phyloP scores from a whole-genome alignment of 2,113 vertebrate genomes.

The Phycodurus eques region DNA sequence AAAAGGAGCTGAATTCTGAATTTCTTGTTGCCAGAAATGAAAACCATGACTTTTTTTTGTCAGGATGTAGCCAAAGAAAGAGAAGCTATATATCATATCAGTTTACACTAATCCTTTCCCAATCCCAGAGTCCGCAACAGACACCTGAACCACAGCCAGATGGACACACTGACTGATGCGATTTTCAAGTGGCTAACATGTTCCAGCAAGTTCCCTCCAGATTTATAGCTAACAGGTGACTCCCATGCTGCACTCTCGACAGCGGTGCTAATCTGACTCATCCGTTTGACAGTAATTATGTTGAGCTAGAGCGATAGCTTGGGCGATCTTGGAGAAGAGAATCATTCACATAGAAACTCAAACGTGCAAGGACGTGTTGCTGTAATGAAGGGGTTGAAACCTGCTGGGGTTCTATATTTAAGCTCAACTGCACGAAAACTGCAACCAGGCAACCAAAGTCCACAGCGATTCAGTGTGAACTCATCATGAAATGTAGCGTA shows the following conservation, averaged over 20 bases:
- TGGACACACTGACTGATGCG: slow-evolving; percentile 29
- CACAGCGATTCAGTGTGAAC: slow-evolving; percentile 23
- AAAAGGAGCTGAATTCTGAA: not conserved
- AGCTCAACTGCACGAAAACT: slow-evolving; percentile 29
- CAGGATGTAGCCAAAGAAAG: not conserved
- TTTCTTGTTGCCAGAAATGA: slow-evolving; percentile 1
- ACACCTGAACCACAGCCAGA: slow-evolving; percentile 35
- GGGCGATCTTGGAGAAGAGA: not conserved
- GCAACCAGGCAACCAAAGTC: slow-evolving; percentile 50
- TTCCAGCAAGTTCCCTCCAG: slow-evolving; percentile 32
- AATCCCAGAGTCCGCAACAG: slow-evolving; percentile 19
- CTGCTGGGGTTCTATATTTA: slow-evolving; percentile 44
- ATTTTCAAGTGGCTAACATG: slow-evolving; percentile 37
- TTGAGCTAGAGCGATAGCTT: slow-evolving; percentile 49
- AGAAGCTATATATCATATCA: slow-evolving; percentile 19
- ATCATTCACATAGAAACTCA: slow-evolving; percentile 12
- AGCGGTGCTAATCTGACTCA: slow-evolving; percentile 48
- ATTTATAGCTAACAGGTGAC: slow-evolving; percentile 69
- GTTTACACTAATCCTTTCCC: slow-evolving; percentile 20
- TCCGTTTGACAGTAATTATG: slow-evolving; percentile 56
- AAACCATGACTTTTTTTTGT: slow-evolving; percentile 5
- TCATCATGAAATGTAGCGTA: slow-evolving; percentile 32
- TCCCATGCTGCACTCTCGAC: slow-evolving; percentile 30
- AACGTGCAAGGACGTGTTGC: slow-evolving; percentile 9
- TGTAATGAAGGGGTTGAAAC: slow-evolving; percentile 12